A percentile compares a stretch with the other conserved stretches of the same genome.
These are phyloP conservation scores for Heteractis magnifica DNA, from an alignment of 92 coral and sea anemone species.

Conservation along the genomic window DNA sequence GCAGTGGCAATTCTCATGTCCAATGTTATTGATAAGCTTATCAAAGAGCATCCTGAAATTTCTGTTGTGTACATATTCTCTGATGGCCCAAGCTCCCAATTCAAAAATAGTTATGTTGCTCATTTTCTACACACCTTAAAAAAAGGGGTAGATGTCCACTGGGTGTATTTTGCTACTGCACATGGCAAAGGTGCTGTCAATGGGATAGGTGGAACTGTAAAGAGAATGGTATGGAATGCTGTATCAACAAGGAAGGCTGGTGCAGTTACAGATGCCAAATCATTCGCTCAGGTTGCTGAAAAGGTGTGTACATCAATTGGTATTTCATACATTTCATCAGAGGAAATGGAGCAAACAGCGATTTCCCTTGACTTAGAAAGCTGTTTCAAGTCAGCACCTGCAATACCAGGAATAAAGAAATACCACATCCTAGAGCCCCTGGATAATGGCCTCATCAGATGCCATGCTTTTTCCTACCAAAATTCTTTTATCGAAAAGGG, in stretches of 20 bases:
- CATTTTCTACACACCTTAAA: constrained; percentile 41
- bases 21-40: constrained; percentile 20
- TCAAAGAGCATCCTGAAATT: constrained; percentile 36
- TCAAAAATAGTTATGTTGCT: constrained; percentile 55
- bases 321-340: constrained; percentile 24
- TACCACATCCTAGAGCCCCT: constrained; percentile 50
- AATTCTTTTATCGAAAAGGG: constrained; percentile 15
- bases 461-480: constrained; percentile 43
- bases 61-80: constrained; percentile 37
- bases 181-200: constrained; percentile 62
- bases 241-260: constrained; percentile 39
- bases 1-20: constrained; percentile 56
- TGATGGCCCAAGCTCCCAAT: background rate
- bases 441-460: constrained; percentile 43
- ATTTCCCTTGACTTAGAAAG: constrained; percentile 44
- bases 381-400: constrained; percentile 48
- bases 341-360: constrained; percentile 37
- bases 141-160: constrained; percentile 18
- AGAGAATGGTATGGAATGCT: constrained; percentile 50
- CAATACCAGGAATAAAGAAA: constrained; percentile 44
- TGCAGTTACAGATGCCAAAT: constrained; percentile 42
- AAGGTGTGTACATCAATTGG: constrained; percentile 42
- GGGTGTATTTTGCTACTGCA: constrained; percentile 57
- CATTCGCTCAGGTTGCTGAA: constrained; percentile 50
- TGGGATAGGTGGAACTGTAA: constrained; percentile 56